Conservation (phyloP, 2,888 invertebrate genomes). For the Reticulitermes lucifugus region DNA sequence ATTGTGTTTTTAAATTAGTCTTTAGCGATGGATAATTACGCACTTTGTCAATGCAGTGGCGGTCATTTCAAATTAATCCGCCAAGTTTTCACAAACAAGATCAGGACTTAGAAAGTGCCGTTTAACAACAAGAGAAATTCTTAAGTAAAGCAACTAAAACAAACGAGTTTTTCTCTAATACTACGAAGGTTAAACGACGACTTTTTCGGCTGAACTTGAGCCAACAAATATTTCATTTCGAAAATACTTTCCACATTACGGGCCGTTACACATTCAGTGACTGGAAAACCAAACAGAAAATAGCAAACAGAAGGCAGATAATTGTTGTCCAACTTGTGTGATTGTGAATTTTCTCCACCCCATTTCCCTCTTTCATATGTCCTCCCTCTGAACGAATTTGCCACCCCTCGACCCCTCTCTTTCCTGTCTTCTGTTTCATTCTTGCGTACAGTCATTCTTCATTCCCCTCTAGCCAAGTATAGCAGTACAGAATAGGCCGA, state of each 20-base stretch:
- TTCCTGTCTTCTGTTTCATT: background rate
- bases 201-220: no score
- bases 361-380: slow-evolving; percentile 10
- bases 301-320: slow-evolving; percentile 28
- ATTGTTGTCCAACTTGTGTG: slow-evolving; percentile 29
- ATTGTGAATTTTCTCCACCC: slow-evolving; percentile 31
- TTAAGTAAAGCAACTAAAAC: slow-evolving; percentile 11
- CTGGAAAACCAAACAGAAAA: slow-evolving; percentile 24
- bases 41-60: no score
- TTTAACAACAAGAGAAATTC: background rate
- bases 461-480: background rate
- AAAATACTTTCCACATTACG: background rate
- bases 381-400: background rate
- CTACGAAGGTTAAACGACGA: background rate
- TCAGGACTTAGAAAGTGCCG: background rate
- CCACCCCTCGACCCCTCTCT: background rate
- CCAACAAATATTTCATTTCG: slow-evolving; percentile 27
- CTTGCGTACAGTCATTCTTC: slow-evolving; percentile 10
- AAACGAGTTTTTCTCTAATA: background rate
- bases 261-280: slow-evolving; percentile 13
- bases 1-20: no score
- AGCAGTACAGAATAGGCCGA: background rate
- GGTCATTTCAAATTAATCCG: background rate
- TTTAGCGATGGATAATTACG: no score
- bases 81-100: background rate